phyloP scores from a whole-genome alignment of 2,113 vertebrate genomes.

The Chlorodrepanis virens region DNA sequence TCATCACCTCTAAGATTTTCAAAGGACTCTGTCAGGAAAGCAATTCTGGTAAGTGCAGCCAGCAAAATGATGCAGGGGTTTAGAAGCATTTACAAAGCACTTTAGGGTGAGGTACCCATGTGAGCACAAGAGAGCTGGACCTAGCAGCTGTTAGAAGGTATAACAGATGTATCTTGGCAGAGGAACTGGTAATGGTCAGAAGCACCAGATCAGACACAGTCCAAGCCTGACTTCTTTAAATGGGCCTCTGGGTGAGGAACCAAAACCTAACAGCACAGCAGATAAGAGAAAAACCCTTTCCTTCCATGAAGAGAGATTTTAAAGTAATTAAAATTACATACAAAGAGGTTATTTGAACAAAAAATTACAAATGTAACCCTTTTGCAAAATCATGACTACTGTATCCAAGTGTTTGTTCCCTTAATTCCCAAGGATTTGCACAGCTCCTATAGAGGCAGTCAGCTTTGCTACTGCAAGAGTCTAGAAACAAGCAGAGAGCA shows the following conservation, averaged over 20 bases:
- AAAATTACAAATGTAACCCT: not conserved
- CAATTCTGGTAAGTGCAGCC: not conserved
- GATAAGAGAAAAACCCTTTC: not conserved
- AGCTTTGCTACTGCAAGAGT: not conserved
- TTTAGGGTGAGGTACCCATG: not conserved
- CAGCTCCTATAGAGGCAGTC: not conserved
- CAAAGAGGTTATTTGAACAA: not conserved
- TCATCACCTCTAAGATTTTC: not conserved
- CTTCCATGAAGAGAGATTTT: not conserved
- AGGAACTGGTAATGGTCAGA: not conserved
- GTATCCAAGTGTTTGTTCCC: not conserved
- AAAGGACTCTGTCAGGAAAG: not conserved
- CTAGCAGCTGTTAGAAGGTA: not conserved
- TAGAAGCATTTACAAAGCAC: not conserved
- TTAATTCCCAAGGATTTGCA: not conserved
- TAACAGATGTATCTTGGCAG: not conserved
- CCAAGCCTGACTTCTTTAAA: not conserved
- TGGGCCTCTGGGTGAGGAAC: not conserved
- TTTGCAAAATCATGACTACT: not conserved
- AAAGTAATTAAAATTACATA: not conserved
- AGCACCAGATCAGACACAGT: not conserved
- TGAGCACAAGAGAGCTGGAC: not conserved
- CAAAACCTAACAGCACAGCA: not conserved
- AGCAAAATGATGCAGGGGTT: not conserved
- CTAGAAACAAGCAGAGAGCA: not conserved